Evolutionary conservation across 2,113 vertebrate genomes (phyloP), one percentile per base, ranked within the genome.

Genomic region (Rallus limicola): DNA sequence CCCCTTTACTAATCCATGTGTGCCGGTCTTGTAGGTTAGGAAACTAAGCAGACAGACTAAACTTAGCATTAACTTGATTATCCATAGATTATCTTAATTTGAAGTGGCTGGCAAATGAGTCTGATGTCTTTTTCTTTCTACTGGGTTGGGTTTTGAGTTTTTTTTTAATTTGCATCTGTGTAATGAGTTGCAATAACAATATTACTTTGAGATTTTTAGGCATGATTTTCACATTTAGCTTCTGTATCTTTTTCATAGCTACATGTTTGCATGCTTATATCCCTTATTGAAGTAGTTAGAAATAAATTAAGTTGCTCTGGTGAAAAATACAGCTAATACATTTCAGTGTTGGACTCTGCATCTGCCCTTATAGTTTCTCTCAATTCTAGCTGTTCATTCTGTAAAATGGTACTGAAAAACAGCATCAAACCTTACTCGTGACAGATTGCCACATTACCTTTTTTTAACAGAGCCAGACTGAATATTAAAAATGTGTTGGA

Each of bases 401-500:
- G 83, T 70, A 93, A 91, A 94, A 58, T 2, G 23, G 48, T 80
- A 69, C 50, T 85, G 83, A 89, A 91, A 93, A 88, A 9, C 65
- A 85, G 59, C 67, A 82, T 69, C 62, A 58, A 72, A 67, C 76
- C 74, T 89, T 70, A 31, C 9, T 82, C 59, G 50, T 89, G 90
- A 91, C 58, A 90, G 92, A 82, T 68, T 94, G 77, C 86, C 77
- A 84, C 58, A 55, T 82, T 93, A 55, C 58, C 76, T 64, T 75
- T 80, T 86, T 84, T 70, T 52, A 85, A 81, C 31, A 88, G 92
- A 96, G 62, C 64, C 68, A 96, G 86, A 72, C 76, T 86, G 86
- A 76, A 87, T 92, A 89, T 95, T 94, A 94, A 94, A 93, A 94
- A 87, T 55, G 60, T 84, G 83, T 72, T 89, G 65, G 78, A 88